Evolutionary conservation across 2,797 vertebrate genomes (phyloP), one percentile per base, ranked within the genome.

Genomic region (Coregonus suidteri): DNA sequence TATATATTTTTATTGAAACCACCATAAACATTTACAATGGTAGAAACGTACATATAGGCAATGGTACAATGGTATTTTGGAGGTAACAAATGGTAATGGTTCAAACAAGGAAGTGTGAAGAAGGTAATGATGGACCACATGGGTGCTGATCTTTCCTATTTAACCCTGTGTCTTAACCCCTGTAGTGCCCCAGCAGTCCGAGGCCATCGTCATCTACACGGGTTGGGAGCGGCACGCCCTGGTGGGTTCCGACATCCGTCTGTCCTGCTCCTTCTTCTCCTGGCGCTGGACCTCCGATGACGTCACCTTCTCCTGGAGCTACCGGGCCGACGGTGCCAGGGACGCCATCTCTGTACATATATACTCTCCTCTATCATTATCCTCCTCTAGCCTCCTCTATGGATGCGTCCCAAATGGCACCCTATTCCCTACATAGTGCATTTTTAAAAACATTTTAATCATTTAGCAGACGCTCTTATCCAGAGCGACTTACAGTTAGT

Each of bases 241-340:
- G 77, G 4, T 94, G 78, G 94, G 94, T 82, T 90, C 93, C 0
- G 94, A 95, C 77, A 59, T 95, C 53, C 86, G 93, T 14, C 94
- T 95, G 41, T 94, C 94, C 82, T 95, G 94, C 74, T 93, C 93
- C 20, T 95, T 95, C 90, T 95, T 95, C 90, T 95, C 94, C 75
- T 95, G 94, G 94, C 92, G 91, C 77, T 94, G 91, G 92, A 94
- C 91, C 81, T 95, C 94, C 0, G 93, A 94, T 14, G 94, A 95
- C 0, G 94, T 95, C 78, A 94, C 94, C 84, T 95, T 95, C 89
- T 93, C 93, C 77, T 95, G 94, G 94, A 92, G 85, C 0, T 95
- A 94, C 93, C 84, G 94, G 69, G 81, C 92, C 0, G 94, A 95
- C 9, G 93, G 93, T 13, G 87, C 93, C 71, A 84, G 89, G 82